Base-by-base conservation (phyloP, 2,113 vertebrate genomes). In the Maccullochella peelii region DNA sequence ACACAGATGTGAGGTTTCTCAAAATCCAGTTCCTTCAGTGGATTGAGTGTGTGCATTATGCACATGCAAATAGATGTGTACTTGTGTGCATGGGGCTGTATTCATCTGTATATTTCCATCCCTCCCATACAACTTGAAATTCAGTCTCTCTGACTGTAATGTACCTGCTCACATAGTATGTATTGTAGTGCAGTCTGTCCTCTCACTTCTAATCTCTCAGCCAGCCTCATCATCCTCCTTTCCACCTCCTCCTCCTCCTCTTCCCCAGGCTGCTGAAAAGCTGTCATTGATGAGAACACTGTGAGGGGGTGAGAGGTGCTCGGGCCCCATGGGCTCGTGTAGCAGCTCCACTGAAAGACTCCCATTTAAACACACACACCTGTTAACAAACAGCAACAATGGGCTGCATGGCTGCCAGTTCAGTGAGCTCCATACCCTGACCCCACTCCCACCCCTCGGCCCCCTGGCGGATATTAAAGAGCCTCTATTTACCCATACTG, bases 211-310 rank as follows among this genome's bases (percentile, higher is more conserved):
- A 85, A 82, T 91, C 85, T 89, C 86, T 78, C 47, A 82, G 73
- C 65, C 75, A 83, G 80, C 81, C 79, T 86, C 82, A 77, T 91
- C 80, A 15, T 80, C 68, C 93, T 85, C 57, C 55, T 80, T 50
- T 71, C 73, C 20, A 44, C 42, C 89, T 55, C 49, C 88, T 72
- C 77, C 68, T 62, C 81, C 84, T 92, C 82, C 88, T 87, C 85
- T 94, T 95, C 93, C 72, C 94, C 93, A 95, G 94, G 93, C 93
- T 62, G 78, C 89, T 96, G 95, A 97, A 96, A 96, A 96, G 96
- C 92, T 95, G 90, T 95, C 95, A 96, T 95, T 96, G 96, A 96
- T 95, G 93, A 93, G 93, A 95, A 93, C 89, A 90, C 91, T 87
- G 89, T 88, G 94, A 94, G 93, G 94, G 93, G 95, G 94, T 81